Conservation (phyloP, 2,113 vertebrate species). For the Corythornis vintsioides region DNA sequence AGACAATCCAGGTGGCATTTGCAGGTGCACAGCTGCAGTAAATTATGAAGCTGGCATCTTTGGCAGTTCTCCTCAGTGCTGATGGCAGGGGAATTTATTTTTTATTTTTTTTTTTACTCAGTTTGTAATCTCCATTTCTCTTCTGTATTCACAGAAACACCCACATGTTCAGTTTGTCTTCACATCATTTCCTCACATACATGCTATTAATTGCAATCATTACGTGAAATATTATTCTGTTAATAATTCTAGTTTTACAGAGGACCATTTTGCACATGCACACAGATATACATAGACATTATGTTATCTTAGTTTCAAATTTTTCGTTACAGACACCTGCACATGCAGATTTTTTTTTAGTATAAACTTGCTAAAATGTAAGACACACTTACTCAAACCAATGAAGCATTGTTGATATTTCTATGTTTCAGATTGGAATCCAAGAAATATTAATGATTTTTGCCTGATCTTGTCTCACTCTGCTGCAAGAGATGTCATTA, state of each 20-base stretch:
- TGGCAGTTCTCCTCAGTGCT: neutral
- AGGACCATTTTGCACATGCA: neutral
- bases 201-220: neutral
- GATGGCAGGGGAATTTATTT: neutral
- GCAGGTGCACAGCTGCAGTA: constrained; percentile 42
- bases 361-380: neutral
- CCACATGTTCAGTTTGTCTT: neutral
- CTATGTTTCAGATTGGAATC: constrained; percentile 41
- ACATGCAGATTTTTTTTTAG: neutral
- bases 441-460: constrained; percentile 58
- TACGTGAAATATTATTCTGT: neutral
- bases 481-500: constrained; percentile 46
- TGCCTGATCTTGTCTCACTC: constrained; percentile 37
- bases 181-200: neutral
- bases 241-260: constrained; percentile 23
- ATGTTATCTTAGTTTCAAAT: neutral
- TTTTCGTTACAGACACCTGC: neutral
- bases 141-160: neutral
- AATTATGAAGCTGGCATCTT: constrained; percentile 14
- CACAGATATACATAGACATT: neutral
- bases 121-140: neutral
- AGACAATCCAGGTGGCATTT: constrained; percentile 45
- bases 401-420: constrained; percentile 54
- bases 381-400: constrained; percentile 40
- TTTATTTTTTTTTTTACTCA: neutral